Evolutionary conservation across 2,888 invertebrate genomes (phyloP).

Genomic region (Aplocera efformata): DNA sequence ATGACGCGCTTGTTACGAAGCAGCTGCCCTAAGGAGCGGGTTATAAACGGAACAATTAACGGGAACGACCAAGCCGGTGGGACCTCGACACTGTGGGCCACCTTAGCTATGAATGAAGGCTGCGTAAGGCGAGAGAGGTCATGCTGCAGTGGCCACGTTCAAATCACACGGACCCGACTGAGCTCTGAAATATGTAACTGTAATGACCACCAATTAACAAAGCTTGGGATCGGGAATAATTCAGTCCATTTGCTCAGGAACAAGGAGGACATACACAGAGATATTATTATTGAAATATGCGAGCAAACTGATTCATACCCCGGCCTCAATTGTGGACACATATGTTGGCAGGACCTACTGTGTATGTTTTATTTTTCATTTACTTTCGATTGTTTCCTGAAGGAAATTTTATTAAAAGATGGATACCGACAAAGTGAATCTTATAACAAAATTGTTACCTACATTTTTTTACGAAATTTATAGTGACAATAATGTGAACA

Average conservation of each 20-base stretch:
- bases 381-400: neutral
- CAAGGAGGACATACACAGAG: conserved; percentile 37
- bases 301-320: conserved; percentile 14
- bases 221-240: conserved; percentile 62
- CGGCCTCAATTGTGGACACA: conserved; percentile 7
- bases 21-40: conserved; percentile 74
- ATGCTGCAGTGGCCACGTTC: conserved; percentile 41
- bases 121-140: conserved; percentile 39
- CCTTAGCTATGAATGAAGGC: conserved; percentile 27
- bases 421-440: conserved; percentile 3
- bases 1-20: conserved; percentile 70
- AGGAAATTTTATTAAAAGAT: no score
- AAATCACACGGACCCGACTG: conserved; percentile 57
- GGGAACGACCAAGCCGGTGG: conserved; percentile 49
- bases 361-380: conserved; percentile 15
- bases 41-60: conserved; percentile 76
- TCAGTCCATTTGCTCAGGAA: conserved; percentile 51
- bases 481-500: conserved; percentile 36
- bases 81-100: conserved; percentile 25
- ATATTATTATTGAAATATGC: conserved; percentile 28
- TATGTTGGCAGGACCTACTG: conserved; percentile 10
- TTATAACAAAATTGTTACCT: no score
- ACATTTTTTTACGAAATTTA: conserved; percentile 37
- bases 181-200: conserved; percentile 68
- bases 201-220: conserved; percentile 76